A percentile compares a stretch with the other conserved stretches of the same genome.
phyloP scores from a whole-genome alignment of 2,113 vertebrate genomes.

The Oreocharis arfaki region DNA sequence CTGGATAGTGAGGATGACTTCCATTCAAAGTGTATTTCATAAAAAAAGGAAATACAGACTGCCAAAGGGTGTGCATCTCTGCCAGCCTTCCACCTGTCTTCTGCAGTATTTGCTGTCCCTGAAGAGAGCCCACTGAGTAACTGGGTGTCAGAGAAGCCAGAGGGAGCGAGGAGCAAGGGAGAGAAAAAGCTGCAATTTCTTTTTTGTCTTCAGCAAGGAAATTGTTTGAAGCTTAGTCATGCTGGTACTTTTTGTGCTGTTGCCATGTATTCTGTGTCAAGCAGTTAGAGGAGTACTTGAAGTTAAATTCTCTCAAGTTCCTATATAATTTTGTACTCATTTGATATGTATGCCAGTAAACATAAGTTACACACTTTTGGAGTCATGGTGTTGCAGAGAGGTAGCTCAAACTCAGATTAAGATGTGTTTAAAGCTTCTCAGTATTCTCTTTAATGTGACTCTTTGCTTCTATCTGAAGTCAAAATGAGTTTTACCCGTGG shows the following conservation, averaged over 20 bases:
- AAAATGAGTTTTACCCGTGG: background rate
- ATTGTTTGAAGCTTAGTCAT: background rate
- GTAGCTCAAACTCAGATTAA: background rate
- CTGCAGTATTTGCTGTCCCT: background rate
- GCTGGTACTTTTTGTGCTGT: background rate
- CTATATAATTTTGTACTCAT: background rate
- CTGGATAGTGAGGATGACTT: background rate
- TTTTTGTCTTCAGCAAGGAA: background rate
- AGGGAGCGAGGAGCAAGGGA: rapidly evolving
- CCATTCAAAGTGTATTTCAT: background rate
- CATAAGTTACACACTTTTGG: background rate
- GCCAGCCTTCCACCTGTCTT: background rate
- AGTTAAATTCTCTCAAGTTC: background rate
- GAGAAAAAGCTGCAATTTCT: background rate
- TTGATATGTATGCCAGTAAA: background rate
- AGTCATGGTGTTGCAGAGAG: background rate
- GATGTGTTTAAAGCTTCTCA: background rate
- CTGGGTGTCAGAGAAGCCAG: background rate
- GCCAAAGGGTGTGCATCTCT: background rate
- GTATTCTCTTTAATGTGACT: background rate
- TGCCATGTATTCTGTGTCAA: background rate
- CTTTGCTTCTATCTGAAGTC: background rate
- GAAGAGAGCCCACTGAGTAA: background rate
- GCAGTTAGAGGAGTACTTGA: background rate
- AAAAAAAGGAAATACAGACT: background rate